phyloP scores from a whole-genome alignment of 2,888 invertebrate genomes.

The Stenichneumon culpator region DNA sequence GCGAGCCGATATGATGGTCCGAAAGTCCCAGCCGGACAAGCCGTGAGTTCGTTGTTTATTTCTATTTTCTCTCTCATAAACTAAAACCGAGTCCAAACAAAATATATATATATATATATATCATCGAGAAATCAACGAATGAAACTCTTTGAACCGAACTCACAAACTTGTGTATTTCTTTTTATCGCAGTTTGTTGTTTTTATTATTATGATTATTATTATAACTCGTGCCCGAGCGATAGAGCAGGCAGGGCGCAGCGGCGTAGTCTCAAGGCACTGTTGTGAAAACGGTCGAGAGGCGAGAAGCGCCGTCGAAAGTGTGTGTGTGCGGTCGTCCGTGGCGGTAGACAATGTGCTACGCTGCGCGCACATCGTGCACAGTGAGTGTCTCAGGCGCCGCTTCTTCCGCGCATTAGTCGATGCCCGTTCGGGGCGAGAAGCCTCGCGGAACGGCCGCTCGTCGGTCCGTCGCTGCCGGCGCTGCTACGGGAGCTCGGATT shows the following conservation, averaged over 20 bases:
- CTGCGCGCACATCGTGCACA: background rate
- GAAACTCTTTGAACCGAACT: background rate
- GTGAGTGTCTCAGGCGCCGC: background rate
- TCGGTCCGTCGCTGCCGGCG: background rate
- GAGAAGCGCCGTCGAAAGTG: background rate
- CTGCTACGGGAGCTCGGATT: background rate
- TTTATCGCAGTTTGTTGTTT: background rate
- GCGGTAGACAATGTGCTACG: background rate
- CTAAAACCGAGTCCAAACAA: too few species aligned
- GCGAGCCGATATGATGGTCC: constrained; percentile 91
- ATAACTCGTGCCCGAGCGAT: constrained; percentile 20
- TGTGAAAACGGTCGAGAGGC: background rate
- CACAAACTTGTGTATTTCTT: background rate
- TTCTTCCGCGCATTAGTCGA: constrained; percentile 19
- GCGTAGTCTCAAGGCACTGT: background rate
- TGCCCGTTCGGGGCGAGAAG: background rate
- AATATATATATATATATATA: too few species aligned
- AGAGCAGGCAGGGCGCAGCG: constrained; percentile 1
- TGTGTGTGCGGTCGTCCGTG: background rate
- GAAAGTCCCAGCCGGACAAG: constrained; percentile 93
- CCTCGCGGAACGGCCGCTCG: background rate
- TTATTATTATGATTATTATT: background rate
- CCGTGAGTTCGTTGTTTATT: constrained; percentile 89
- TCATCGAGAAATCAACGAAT: background rate
- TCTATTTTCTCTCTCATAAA: background rate